Evolutionary conservation across 2,113 vertebrate species (phyloP).

Genomic region (Brachypteracias leptosomus): DNA sequence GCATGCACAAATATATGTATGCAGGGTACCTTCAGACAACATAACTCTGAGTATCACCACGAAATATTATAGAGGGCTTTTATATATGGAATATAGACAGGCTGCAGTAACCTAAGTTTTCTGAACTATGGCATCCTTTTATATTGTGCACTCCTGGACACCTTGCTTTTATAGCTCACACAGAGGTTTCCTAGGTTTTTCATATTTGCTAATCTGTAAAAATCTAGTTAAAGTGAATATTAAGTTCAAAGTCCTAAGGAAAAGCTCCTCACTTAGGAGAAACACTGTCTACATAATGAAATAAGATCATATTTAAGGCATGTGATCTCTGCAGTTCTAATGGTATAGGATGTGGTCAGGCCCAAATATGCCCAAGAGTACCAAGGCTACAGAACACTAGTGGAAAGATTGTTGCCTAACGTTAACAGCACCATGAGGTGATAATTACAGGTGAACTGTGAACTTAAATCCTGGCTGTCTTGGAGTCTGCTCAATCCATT

Average conservation of each 20-base stretch:
- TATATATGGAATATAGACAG: not conserved
- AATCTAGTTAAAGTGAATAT: not conserved
- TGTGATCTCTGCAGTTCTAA: not conserved
- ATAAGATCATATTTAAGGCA: not conserved
- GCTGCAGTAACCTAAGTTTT: not conserved
- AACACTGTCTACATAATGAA: not conserved
- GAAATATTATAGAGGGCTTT: not conserved
- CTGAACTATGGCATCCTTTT: not conserved
- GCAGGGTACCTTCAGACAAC: not conserved
- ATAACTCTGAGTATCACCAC: not conserved
- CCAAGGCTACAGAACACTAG: not conserved
- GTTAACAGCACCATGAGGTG: not conserved
- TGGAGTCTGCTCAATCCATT: not conserved
- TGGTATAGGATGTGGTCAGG: not conserved
- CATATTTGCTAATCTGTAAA: not conserved
- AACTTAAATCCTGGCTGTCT: not conserved
- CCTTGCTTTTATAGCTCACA: not conserved
- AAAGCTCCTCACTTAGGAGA: not conserved
- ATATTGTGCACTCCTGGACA: not conserved
- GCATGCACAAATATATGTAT: not conserved
- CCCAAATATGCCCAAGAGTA: not conserved
- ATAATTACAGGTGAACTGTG: not conserved
- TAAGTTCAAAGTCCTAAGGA: not conserved
- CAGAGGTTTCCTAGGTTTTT: not conserved
- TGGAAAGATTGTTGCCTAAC: not conserved